Evolutionary conservation across 2,888 invertebrate genomes (phyloP).

Genomic region (Metacarcinus magister): DNA sequence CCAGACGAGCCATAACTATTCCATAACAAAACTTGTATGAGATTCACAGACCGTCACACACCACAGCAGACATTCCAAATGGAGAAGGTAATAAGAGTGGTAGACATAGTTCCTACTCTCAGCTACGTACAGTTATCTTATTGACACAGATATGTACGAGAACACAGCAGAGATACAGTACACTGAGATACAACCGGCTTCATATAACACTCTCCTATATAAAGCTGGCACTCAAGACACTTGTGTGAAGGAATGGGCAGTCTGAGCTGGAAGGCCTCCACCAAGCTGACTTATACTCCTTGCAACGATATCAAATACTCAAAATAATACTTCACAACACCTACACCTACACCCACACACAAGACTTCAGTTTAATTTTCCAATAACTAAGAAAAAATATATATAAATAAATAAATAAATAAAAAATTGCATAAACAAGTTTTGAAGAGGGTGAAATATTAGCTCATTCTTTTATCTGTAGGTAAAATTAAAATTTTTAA

Average conservation of each 20-base stretch:
- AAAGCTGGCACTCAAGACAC: conserved; percentile 65
- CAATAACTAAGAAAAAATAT: background rate
- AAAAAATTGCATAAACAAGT: background rate
- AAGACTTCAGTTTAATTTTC: background rate
- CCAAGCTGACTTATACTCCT: background rate
- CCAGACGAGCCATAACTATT: background rate
- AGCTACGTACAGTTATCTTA: conserved; percentile 67
- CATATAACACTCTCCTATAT: conserved; percentile 43
- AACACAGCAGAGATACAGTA: conserved; percentile 71
- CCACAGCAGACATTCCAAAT: conserved; percentile 5
- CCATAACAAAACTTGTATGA: background rate
- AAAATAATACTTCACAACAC: background rate
- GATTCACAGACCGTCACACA: background rate
- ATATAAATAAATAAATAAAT: too few relatives aligned
- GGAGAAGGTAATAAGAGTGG: conserved; percentile 21
- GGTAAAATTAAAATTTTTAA: background rate
- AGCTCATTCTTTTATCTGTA: background rate
- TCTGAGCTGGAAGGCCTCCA: conserved; percentile 5
- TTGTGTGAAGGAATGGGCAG: conserved; percentile 59
- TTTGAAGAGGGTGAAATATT: background rate
- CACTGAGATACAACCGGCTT: conserved; percentile 64
- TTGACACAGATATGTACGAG: conserved; percentile 70
- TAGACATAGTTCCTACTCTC: conserved; percentile 64
- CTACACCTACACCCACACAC: background rate
- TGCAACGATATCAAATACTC: background rate